phyloP scores from a whole-genome alignment of 2,888 invertebrate genomes.

The Trilocha varians region DNA sequence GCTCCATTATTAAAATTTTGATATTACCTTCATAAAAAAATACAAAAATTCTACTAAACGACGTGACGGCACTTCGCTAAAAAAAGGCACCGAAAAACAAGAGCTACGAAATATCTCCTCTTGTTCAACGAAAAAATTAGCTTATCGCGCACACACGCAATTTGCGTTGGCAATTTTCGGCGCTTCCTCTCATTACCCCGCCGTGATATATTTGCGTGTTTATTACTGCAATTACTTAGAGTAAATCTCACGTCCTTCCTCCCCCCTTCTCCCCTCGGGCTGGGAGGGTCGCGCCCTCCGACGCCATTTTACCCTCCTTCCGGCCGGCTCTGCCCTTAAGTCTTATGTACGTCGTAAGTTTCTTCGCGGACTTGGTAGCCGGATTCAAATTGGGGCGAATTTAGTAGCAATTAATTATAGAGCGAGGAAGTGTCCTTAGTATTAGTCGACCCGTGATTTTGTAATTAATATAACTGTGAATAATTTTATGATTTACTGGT shows the following conservation, averaged over 20 bases:
- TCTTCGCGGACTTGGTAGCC: conserved; percentile 71
- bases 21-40: too few species aligned
- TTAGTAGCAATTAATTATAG: conserved; percentile 74
- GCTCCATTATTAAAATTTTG: too few species aligned
- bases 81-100: conserved; percentile 32
- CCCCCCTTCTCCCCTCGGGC: conserved; percentile 28
- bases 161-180: conserved; percentile 69
- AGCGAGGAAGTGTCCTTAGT: conserved; percentile 61
- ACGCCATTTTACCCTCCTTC: conserved; percentile 69
- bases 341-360: conserved; percentile 73
- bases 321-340: conserved; percentile 71
- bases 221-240: conserved; percentile 76
- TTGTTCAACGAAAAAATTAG: conserved; percentile 48
- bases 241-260: conserved; percentile 75
- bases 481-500: conserved; percentile 44
- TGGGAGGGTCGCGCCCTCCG: conserved; percentile 65
- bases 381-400: conserved; percentile 73
- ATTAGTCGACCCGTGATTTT: conserved; percentile 50
- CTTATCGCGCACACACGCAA: conserved; percentile 74
- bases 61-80: conserved; percentile 2
- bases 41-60: not conserved
- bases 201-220: conserved; percentile 73
- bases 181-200: conserved; percentile 72
- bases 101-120: conserved; percentile 16
- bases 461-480: conserved; percentile 58